These are phyloP conservation scores for Cosmia trapezina DNA, from an alignment of 2,888 invertebrate species.

Conservation along the genomic window DNA sequence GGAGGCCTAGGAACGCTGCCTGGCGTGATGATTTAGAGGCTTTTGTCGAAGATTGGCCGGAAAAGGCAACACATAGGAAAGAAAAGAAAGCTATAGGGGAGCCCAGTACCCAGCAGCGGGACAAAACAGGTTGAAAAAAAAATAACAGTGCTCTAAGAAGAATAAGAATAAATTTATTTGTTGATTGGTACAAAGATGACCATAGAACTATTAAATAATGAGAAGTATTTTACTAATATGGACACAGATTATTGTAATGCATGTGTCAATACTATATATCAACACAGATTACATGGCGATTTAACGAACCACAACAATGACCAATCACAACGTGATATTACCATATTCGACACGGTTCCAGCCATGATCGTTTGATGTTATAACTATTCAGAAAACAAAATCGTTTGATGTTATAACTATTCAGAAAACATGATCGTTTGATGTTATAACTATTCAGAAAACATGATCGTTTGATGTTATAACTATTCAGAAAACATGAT, in stretches of 20 bases:
- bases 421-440: conserved; percentile 3
- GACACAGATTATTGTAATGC: neutral
- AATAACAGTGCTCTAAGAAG: too few species aligned
- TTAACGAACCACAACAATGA: conserved; percentile 21
- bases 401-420: neutral
- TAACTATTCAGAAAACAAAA: neutral
- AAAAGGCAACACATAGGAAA: too few species aligned
- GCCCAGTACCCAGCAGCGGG: too few species aligned
- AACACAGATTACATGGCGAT: too few species aligned
- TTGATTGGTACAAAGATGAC: neutral
- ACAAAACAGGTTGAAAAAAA: too few species aligned
- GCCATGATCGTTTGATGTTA: conserved; percentile 5
- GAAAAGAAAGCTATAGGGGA: too few species aligned
- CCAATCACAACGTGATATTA: conserved; percentile 29
- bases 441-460: neutral
- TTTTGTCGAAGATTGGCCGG: too few species aligned
- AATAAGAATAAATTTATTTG: too few species aligned
- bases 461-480: conserved; percentile 6
- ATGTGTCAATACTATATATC: too few species aligned
- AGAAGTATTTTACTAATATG: neutral
- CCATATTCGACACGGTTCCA: conserved; percentile 26
- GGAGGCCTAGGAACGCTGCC: too few species aligned
- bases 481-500: neutral
- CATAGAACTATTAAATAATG: neutral
- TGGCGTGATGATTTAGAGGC: too few species aligned